Conservation (phyloP, 2,797 vertebrate species). For the Smutsia temminckii region DNA sequence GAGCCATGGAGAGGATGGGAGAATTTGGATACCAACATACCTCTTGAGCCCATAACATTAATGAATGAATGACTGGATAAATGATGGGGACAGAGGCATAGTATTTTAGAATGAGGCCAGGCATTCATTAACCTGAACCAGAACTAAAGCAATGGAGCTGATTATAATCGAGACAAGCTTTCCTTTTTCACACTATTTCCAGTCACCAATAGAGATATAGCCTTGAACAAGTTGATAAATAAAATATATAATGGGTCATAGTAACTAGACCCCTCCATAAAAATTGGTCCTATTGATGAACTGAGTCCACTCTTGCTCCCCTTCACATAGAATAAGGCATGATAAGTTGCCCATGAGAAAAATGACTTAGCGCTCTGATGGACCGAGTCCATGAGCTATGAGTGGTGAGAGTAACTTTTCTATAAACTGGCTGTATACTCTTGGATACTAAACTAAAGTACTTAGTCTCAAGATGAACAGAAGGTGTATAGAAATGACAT, state of each 20-base stretch:
- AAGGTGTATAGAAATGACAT: background rate
- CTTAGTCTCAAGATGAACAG: background rate
- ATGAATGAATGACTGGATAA: background rate
- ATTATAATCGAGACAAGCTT: background rate
- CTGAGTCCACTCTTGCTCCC: background rate
- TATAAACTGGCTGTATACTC: background rate
- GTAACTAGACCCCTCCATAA: background rate
- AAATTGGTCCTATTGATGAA: background rate
- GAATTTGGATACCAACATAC: background rate
- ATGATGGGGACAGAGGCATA: background rate
- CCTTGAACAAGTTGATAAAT: background rate
- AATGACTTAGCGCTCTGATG: background rate
- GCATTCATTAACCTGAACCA: background rate
- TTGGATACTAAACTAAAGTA: background rate
- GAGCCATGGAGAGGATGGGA: background rate
- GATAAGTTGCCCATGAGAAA: background rate
- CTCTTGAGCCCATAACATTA: background rate
- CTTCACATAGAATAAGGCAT: background rate
- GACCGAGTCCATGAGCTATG: background rate
- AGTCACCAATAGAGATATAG: background rate
- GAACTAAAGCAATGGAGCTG: background rate
- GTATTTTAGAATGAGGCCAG: background rate
- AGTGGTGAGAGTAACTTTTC: background rate
- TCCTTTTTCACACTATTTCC: background rate
- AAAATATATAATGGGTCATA: background rate